Base-by-base conservation (phyloP, 2,888 invertebrate species). In the Uloborus plumipes region DNA sequence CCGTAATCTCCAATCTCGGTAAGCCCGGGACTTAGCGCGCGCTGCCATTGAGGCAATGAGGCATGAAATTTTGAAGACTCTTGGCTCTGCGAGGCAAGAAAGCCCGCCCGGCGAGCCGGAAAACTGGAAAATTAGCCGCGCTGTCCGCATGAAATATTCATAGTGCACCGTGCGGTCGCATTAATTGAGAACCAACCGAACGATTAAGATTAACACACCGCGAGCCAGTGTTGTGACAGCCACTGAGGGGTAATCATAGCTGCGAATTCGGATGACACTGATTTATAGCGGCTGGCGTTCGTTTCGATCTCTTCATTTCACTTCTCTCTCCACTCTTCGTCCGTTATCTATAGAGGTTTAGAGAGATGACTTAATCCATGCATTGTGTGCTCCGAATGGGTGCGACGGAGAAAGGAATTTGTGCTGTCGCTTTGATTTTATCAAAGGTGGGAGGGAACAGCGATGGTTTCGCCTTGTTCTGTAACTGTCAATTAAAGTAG, bases 111-210 rank as follows among this genome's bases (percentile, higher is more conserved):
- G 18, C 14, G 47, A 18, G n/a, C 9, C n/a, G 15, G 65, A 65
- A 65, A 65, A 65, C 65, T 20, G 22, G 18, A 47, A 74, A 74
- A 74, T 74, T 58, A 74, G 65, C 74, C 49, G 11, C 53, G 50
- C 51, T 31, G 31, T 20, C 47, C 16, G 20, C 65, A 65, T 74
- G 64, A 74, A 74, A 74, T 74, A 74, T 74, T 62, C 74, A 74
- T 62, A 55, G 11, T 16, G 15, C 61, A n/a, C 13, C 16, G 20
- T 59, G 20, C 18, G 16, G 64, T 14, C 9, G 74, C 74, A 74
- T 74, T 74, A 66, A 74, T 74, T 66, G 74, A 58, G 74, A 61
- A 16, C 55, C 55, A 49, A 49, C 39, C 65, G 14, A 61, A 64
- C 74, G 74, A 74, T 74, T n/a, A n/a, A n/a, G n/a, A n/a, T n/a